A percentile compares a stretch with the other conserved stretches of the same genome.
phyloP scores from a whole-genome alignment of 53 echinoderm and acorn worm species.

The Stichopus horrens region DNA sequence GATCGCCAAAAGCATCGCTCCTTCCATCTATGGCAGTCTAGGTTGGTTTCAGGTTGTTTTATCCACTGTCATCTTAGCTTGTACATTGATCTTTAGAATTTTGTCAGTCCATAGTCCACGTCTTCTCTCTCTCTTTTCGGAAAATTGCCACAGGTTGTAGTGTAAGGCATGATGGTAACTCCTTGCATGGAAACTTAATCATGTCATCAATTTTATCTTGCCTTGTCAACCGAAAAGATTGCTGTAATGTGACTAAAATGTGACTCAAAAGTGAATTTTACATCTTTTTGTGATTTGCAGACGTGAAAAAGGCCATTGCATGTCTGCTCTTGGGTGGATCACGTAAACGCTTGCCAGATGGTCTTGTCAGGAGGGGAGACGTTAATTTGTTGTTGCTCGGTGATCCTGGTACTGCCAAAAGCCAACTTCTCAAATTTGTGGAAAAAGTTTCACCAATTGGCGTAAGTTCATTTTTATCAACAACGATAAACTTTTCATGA shows the following conservation, averaged over 20 bases:
- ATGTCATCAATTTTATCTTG: no score
- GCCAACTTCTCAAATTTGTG: slow-evolving; percentile 98
- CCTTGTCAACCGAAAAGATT: no score
- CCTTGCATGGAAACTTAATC: no score
- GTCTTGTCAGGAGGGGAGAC: slow-evolving; percentile 89
- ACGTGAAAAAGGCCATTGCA: slow-evolving; percentile 91
- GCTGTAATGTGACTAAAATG: no score
- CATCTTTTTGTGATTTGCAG: slow-evolving; percentile 42
- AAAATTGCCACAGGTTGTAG: no score
- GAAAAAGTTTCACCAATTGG: slow-evolving; percentile 98
- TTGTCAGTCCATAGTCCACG: no score
- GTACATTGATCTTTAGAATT: neutral
- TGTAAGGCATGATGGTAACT: no score
- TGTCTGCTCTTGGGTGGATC: slow-evolving; percentile 96
- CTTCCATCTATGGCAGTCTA: slow-evolving; percentile 90
- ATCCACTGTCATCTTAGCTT: neutral
- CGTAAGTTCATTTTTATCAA: slow-evolving; percentile 54
- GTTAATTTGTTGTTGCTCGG: slow-evolving; percentile 90
- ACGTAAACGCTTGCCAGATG: slow-evolving; percentile 91
- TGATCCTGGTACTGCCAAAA: slow-evolving; percentile 97
- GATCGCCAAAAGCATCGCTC: slow-evolving; percentile 85
- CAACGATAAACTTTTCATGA: neutral
- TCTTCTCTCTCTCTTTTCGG: no score
- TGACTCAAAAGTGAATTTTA: no score
- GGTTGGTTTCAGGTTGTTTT: slow-evolving; percentile 47